These are phyloP conservation scores for Colletes latitarsis DNA, from an alignment of 1,140 invertebrate species.

Conservation along the genomic window DNA sequence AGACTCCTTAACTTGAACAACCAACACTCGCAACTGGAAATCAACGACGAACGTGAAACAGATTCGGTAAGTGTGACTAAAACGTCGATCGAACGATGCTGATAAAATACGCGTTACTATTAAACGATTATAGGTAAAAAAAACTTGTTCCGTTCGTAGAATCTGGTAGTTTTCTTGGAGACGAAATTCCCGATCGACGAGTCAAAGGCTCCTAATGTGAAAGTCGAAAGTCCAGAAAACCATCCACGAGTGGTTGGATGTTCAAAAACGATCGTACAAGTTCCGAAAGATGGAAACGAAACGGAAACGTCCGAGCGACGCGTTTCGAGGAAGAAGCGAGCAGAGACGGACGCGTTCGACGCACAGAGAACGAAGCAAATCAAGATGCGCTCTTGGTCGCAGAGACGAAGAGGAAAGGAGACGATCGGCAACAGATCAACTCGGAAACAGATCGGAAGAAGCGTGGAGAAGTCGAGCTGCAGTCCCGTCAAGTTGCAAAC, in stretches of 20 bases:
- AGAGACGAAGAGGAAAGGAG: neutral
- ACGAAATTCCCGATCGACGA: too few species aligned
- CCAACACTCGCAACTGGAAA: too few species aligned
- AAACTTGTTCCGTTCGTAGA: too few species aligned
- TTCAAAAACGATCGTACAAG: neutral
- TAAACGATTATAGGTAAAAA: too few species aligned
- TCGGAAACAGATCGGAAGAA: too few species aligned
- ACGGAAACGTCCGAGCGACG: neutral
- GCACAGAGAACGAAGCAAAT: neutral
- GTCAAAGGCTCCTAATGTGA: neutral
- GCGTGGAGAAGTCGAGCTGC: neutral
- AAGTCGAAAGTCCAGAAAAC: neutral
- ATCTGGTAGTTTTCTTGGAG: too few species aligned
- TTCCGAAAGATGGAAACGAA: neutral
- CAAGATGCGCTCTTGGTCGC: neutral
- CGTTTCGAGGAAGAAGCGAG: neutral
- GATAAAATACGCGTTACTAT: too few species aligned
- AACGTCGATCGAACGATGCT: too few species aligned
- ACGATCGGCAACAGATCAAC: too few species aligned
- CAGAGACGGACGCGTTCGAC: neutral
- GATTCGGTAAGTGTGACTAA: too few species aligned
- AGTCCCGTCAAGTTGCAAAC: neutral
- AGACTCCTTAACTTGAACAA: neutral
- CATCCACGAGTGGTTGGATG: too few species aligned
- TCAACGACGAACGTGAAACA: too few species aligned